A percentile compares a stretch with the other conserved stretches of the same genome.
phyloP scores from a whole-genome alignment of 2,113 vertebrate species.

The Noturus placidus region DNA sequence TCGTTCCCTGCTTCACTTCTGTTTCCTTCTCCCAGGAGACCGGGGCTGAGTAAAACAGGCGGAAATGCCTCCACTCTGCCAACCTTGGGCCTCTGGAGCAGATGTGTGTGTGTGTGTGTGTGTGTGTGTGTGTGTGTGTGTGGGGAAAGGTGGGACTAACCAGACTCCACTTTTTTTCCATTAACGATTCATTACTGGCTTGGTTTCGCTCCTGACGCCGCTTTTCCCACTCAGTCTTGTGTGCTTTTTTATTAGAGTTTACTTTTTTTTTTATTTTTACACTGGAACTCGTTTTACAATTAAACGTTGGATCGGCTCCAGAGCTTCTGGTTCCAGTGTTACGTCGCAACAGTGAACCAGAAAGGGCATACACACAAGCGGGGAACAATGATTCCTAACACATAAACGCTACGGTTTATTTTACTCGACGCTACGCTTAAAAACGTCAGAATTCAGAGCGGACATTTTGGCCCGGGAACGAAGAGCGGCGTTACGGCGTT shows the following conservation, averaged over 20 bases:
- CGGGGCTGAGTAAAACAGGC: constrained; percentile 46
- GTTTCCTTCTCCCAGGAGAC: constrained; percentile 49
- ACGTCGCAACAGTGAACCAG: constrained; percentile 1
- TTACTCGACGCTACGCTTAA: background rate
- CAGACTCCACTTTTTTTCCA: constrained; percentile 17
- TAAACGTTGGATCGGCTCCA: constrained; percentile 8
- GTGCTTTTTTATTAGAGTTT: background rate
- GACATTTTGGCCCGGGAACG: background rate
- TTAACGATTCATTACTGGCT: constrained; percentile 5
- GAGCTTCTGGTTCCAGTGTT: constrained; percentile 4
- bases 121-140: constrained; percentile 9
- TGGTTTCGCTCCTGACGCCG: background rate
- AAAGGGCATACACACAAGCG: constrained; percentile 33
- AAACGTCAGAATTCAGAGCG: constrained; percentile 2
- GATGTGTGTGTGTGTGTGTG: constrained; percentile 36
- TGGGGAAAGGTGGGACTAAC: constrained; percentile 1
- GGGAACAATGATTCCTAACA: background rate
- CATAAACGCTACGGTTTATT: constrained; percentile 5
- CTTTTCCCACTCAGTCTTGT: background rate
- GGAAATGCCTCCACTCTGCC: constrained; percentile 53
- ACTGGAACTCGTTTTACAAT: background rate
- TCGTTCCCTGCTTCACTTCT: constrained; percentile 52
- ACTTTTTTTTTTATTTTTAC: background rate
- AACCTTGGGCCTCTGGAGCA: constrained; percentile 45
- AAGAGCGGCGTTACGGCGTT: too few species aligned